Percentiles rank a stretch among this genome's conserved stretches.
These are phyloP conservation scores for Syndactyla subalaris DNA, from an alignment of 2,797 vertebrate species.

Conservation along the genomic window DNA sequence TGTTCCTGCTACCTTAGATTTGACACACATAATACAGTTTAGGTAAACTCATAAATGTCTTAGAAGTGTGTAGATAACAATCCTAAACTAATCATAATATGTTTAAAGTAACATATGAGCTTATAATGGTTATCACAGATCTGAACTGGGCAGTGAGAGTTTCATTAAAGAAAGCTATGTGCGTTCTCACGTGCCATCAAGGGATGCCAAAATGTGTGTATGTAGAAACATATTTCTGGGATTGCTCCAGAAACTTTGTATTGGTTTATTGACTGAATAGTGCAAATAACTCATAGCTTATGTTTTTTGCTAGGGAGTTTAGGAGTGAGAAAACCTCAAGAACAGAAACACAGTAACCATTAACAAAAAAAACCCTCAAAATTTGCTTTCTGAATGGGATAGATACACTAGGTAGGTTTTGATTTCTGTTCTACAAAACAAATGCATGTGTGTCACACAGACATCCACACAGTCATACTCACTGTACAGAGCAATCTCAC, in stretches of 20 bases:
- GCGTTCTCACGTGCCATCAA: not conserved
- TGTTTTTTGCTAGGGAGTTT: not conserved
- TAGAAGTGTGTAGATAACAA: not conserved
- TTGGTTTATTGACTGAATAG: not conserved
- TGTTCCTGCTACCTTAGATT: not conserved
- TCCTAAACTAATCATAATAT: not conserved
- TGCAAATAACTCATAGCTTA: not conserved
- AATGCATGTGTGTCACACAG: rapidly evolving
- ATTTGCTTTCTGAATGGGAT: not conserved
- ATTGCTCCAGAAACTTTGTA: not conserved
- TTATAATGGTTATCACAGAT: not conserved
- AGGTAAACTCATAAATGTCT: not conserved
- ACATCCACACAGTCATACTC: not conserved
- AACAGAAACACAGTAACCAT: not conserved
- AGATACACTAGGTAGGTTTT: not conserved
- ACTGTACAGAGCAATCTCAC: not conserved
- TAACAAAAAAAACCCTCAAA: not conserved
- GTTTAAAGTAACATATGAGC: not conserved
- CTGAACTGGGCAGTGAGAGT: rapidly evolving
- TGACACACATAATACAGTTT: not conserved
- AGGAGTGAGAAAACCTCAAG: not conserved
- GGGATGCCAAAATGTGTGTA: rapidly evolving
- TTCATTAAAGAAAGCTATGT: not conserved
- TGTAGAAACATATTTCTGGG: not conserved
- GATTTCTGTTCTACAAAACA: not conserved